phyloP scores from a whole-genome alignment of 2,797 vertebrate species.

The Microctenopoma stevenorrisi region DNA sequence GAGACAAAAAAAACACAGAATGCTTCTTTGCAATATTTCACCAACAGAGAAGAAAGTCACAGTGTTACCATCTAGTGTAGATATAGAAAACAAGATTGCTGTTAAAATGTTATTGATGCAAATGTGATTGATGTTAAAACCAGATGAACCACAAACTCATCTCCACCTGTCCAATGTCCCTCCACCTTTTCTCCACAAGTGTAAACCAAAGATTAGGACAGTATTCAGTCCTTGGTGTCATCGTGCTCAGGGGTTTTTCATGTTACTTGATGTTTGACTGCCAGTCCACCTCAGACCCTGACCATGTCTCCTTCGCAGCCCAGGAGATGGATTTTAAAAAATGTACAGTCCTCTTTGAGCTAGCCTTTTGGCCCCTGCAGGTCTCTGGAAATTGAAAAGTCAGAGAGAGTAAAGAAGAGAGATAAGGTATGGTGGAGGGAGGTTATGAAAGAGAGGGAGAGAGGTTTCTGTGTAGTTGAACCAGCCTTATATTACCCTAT shows the following conservation, averaged over 20 bases:
- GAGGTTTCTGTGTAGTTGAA: constrained; percentile 52
- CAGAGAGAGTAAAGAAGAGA: constrained; percentile 60
- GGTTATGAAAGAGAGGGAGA: constrained; percentile 42
- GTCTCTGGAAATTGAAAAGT: constrained; percentile 78
- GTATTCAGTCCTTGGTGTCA: constrained; percentile 52
- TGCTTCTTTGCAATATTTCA: no score
- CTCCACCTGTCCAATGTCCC: constrained; percentile 5
- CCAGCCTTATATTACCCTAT: constrained; percentile 50
- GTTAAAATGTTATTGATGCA: no score
- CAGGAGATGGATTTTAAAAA: constrained; percentile 83
- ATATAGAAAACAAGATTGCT: no score
- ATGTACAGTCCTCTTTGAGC: constrained; percentile 72
- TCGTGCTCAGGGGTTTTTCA: constrained; percentile 56
- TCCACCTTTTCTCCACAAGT: constrained; percentile 5
- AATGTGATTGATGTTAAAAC: background rate
- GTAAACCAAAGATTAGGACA: constrained; percentile 35
- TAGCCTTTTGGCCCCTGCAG: constrained; percentile 69
- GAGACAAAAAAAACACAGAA: no score
- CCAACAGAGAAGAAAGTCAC: no score
- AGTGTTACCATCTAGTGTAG: no score
- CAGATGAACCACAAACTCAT: constrained; percentile 7
- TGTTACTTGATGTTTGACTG: constrained; percentile 61
- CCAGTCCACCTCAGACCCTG: constrained; percentile 63
- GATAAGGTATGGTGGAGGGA: constrained; percentile 51
- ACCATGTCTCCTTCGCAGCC: constrained; percentile 57